phyloP scores from a whole-genome alignment of 2,113 vertebrate species.

The Sceloporus tristichus region DNA sequence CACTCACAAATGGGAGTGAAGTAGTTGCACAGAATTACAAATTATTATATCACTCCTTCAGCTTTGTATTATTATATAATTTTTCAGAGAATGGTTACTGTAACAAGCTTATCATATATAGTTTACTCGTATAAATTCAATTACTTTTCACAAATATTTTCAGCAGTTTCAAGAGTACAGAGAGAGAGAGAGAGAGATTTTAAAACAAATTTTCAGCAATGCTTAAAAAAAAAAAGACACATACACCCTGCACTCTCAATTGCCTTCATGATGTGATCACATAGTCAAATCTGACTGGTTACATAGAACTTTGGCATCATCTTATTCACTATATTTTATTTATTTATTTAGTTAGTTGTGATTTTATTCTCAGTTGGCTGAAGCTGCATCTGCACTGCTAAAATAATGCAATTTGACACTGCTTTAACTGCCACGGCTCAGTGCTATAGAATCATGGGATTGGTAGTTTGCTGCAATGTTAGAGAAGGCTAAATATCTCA shows the following conservation, averaged over 20 bases:
- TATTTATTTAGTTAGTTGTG: background rate
- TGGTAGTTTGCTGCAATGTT: too few relatives aligned
- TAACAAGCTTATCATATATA: background rate
- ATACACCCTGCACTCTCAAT: too few relatives aligned
- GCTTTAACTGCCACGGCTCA: too few relatives aligned
- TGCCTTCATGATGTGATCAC: background rate
- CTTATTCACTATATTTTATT: background rate
- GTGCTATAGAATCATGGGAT: too few relatives aligned
- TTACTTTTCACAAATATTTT: background rate
- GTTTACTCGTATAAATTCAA: background rate
- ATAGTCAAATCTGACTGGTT: conserved; percentile 11
- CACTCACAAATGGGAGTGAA: background rate
- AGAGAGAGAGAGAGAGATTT: too few relatives aligned
- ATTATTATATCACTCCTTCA: background rate
- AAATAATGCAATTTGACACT: too few relatives aligned
- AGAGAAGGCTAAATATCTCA: too few relatives aligned
- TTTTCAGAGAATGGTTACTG: background rate
- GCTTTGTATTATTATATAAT: background rate
- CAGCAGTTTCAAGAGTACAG: background rate
- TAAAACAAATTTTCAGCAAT: background rate
- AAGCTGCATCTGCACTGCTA: too few relatives aligned
- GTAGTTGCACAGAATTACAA: background rate
- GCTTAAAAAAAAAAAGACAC: background rate
- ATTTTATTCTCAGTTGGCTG: too few relatives aligned
- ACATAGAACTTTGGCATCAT: background rate